phyloP scores from a whole-genome alignment of 1,140 invertebrate species.

The Eueides isabella region DNA sequence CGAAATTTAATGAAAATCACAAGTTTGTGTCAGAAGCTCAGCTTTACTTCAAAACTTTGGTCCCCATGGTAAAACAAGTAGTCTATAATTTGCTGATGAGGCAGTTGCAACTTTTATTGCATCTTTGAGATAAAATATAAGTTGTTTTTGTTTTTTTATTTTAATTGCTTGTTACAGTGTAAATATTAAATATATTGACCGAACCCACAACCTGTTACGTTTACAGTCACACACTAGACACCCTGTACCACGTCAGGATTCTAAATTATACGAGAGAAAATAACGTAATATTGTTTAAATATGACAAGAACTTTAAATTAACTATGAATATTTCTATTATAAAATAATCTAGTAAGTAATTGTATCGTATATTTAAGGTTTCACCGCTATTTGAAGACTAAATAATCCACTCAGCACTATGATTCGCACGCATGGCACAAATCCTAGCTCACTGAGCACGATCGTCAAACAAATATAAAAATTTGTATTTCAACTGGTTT shows the following conservation, averaged over 20 bases:
- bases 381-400: conserved; percentile 4
- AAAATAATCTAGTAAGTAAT: conserved; percentile 5
- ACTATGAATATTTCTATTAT: not conserved
- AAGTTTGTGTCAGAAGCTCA: conserved; percentile 70
- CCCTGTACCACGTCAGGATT: too few species aligned
- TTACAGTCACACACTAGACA: too few species aligned
- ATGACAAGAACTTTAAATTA: too few species aligned
- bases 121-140: conserved; percentile 42
- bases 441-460: conserved; percentile 46
- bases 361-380: conserved; percentile 7
- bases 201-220: too few species aligned
- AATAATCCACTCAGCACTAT: conserved; percentile 47
- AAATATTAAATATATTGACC: too few species aligned
- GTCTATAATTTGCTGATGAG: conserved; percentile 73
- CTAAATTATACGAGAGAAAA: not conserved
- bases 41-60: conserved; percentile 58
- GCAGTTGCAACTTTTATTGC: conserved; percentile 59
- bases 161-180: too few species aligned
- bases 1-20: conserved; percentile 73
- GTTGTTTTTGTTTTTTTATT: not conserved
- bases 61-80: conserved; percentile 61
- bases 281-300: not conserved
- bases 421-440: conserved; percentile 50
- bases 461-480: conserved; percentile 50
- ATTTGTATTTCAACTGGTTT: not conserved